These are phyloP conservation scores for Asobara japonica DNA, from an alignment of 1,140 invertebrate genomes.

Conservation along the genomic window DNA sequence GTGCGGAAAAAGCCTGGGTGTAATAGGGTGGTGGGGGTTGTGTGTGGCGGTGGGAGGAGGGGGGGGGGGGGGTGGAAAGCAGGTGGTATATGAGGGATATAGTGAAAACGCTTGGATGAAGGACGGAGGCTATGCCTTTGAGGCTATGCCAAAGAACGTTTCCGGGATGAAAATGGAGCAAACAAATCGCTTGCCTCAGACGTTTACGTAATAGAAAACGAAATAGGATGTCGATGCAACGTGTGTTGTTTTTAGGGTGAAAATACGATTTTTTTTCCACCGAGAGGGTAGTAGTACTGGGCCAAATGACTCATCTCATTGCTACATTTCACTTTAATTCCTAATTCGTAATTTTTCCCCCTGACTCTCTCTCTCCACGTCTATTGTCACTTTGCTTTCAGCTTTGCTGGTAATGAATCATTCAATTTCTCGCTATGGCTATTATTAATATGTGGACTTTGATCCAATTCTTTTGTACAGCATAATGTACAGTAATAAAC, in stretches of 20 bases:
- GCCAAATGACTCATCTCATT: too few relatives aligned
- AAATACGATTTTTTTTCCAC: too few relatives aligned
- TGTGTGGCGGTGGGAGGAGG: conserved; percentile 5
- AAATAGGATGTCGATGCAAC: conserved; percentile 58
- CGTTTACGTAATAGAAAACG: conserved; percentile 59
- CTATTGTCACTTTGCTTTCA: too few relatives aligned
- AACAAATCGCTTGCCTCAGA: conserved; percentile 58
- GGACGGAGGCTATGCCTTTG: conserved; percentile 45
- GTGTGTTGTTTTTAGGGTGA: conserved; percentile 40
- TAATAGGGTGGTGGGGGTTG: not conserved
- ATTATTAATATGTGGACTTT: too few relatives aligned
- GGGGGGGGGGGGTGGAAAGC: conserved; percentile 19
- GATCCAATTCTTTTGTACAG: too few relatives aligned
- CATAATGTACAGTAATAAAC: too few relatives aligned
- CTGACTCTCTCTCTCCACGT: too few relatives aligned
- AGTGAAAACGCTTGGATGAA: conserved; percentile 12
- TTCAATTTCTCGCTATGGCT: too few relatives aligned
- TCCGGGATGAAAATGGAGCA: conserved; percentile 56
- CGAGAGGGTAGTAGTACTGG: too few relatives aligned
- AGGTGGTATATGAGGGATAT: conserved; percentile 19
- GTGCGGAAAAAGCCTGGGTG: conserved; percentile 24
- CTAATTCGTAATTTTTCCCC: too few relatives aligned
- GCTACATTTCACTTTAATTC: too few relatives aligned
- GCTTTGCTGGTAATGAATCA: too few relatives aligned
- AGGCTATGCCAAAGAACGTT: conserved; percentile 57